phyloP scores from a whole-genome alignment of 2,888 invertebrate genomes.

The Drosophila antonietae region DNA sequence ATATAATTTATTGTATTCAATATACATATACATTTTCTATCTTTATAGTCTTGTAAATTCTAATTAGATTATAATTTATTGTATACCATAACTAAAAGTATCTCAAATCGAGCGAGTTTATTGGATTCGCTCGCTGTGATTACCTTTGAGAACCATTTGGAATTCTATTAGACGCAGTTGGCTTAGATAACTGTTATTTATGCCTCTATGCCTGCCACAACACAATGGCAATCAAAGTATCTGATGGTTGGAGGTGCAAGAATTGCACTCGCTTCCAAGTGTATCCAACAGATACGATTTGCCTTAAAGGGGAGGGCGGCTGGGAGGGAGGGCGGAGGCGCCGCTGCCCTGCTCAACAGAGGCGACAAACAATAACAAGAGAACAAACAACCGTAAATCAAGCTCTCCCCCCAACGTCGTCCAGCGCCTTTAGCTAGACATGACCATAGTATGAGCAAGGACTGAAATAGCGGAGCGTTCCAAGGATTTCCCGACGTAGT shows the following conservation, averaged over 20 bases:
- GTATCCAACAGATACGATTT: constrained; percentile 42
- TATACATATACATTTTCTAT: background rate
- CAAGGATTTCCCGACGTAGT: too few species aligned
- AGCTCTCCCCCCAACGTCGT: too few species aligned
- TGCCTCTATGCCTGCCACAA: constrained; percentile 19
- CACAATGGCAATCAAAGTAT: constrained; percentile 56
- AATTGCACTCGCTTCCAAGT: constrained; percentile 30
- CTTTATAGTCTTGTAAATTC: background rate
- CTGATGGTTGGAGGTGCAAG: constrained; percentile 51
- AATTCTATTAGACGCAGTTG: constrained; percentile 14
- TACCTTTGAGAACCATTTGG: constrained; percentile 9
- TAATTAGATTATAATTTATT: background rate
- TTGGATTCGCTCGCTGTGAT: constrained; percentile 4
- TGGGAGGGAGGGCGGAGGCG: background rate
- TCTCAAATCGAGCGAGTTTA: background rate
- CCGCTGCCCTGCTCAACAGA: constrained; percentile 55
- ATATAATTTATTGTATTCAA: too few species aligned
- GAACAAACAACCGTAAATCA: too few species aligned
- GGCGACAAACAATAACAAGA: constrained; percentile 43
- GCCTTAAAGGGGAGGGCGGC: constrained; percentile 12
- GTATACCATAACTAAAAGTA: background rate
- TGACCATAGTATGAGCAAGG: too few species aligned
- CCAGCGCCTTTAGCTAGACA: too few species aligned
- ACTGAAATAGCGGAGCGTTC: too few species aligned
- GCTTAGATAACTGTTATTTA: constrained; percentile 29